Conservation (phyloP, 2,888 invertebrate species). For the Hyalella azteca region DNA sequence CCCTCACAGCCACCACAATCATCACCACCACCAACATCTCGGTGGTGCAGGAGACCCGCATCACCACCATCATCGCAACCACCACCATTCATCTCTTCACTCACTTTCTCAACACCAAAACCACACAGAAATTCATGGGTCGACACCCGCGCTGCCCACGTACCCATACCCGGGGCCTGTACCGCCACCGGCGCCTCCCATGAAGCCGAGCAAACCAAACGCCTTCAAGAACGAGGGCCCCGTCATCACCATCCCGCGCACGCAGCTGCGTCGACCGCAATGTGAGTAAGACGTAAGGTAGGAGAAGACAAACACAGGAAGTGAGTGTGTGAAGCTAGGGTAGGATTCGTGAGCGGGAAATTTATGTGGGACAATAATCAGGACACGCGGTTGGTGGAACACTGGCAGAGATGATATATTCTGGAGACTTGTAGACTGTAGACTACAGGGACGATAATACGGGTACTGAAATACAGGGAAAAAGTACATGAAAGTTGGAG, state of each 20-base stretch:
- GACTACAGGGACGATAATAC: too few species aligned
- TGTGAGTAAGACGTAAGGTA: too few species aligned
- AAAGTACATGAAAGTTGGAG: too few species aligned
- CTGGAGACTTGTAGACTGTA: too few species aligned
- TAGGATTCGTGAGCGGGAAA: too few species aligned
- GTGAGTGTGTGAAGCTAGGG: too few species aligned
- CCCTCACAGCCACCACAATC: not conserved
- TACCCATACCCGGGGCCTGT: conserved; percentile 10
- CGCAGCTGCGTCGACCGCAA: not conserved
- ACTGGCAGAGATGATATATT: too few species aligned
- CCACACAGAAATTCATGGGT: conserved; percentile 34
- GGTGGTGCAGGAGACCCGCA: not conserved
- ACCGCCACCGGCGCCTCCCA: conserved; percentile 13
- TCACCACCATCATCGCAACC: conserved; percentile 3
- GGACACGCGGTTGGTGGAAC: too few species aligned
- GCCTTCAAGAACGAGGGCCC: not conserved
- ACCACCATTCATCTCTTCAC: conserved; percentile 46
- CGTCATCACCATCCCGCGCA: not conserved
- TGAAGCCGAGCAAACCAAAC: not conserved
- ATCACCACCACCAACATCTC: not conserved
- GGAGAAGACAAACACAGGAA: too few species aligned
- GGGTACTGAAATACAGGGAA: too few species aligned
- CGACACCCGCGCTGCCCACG: conserved; percentile 4
- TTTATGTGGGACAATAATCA: too few species aligned
- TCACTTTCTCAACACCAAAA: conserved; percentile 35